phyloP scores from a whole-genome alignment of 2,113 vertebrate species.

The Hippocampus barbouri region DNA sequence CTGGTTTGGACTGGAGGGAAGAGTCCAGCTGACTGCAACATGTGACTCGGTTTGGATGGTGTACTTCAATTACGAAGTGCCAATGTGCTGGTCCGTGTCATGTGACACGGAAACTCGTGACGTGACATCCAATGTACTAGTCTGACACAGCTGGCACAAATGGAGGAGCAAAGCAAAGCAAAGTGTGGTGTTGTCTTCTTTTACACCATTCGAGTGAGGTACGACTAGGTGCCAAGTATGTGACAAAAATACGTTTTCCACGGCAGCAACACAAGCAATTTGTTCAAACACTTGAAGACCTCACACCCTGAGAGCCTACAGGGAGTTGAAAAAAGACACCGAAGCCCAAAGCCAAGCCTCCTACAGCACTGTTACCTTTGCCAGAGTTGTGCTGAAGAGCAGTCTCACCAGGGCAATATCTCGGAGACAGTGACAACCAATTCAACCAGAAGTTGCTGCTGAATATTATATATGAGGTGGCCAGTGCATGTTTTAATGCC shows the following conservation, averaged over 20 bases:
- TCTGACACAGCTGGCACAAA: not conserved
- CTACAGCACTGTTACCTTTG: not conserved
- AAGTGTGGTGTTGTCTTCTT: not conserved
- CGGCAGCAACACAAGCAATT: not conserved
- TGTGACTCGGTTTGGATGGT: conserved; percentile 63
- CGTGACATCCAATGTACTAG: not conserved
- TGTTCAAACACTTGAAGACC: not conserved
- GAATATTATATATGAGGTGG: too few species aligned
- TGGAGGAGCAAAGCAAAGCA: not conserved
- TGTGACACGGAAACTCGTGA: not conserved
- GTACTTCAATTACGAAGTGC: not conserved
- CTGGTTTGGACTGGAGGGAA: conserved; percentile 67
- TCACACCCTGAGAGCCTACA: not conserved
- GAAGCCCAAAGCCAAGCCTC: not conserved
- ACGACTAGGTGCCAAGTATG: not conserved
- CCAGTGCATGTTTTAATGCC: too few species aligned
- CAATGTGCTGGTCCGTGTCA: not conserved
- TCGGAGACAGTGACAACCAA: too few species aligned
- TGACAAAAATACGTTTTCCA: not conserved
- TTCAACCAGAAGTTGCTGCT: too few species aligned
- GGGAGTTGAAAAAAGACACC: not conserved
- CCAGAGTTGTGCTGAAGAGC: too few species aligned
- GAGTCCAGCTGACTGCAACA: conserved; percentile 72
- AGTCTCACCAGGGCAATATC: too few species aligned
- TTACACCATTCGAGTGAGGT: not conserved